phyloP scores from a whole-genome alignment of 2,888 invertebrate genomes.

The Scaptomyza tumidula region DNA sequence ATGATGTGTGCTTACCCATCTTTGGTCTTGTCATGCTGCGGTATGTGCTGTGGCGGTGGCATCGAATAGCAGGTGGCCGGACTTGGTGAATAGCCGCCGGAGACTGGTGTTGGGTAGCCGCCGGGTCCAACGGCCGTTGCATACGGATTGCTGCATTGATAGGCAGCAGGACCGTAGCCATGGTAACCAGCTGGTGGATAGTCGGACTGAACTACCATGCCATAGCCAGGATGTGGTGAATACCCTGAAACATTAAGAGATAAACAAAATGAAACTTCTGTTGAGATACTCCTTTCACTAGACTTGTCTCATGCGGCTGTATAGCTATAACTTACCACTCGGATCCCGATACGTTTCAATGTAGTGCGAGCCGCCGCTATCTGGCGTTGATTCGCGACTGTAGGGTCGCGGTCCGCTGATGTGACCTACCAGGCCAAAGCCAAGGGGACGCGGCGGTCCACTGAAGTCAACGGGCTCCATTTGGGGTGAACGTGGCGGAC shows the following conservation, averaged over 20 bases:
- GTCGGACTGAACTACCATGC: conserved; percentile 91
- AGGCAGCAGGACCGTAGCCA: conserved; percentile 88
- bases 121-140: conserved; percentile 85
- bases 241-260: conserved; percentile 87
- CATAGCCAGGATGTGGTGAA: conserved; percentile 94
- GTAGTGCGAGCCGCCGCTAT: conserved; percentile 95
- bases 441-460: conserved; percentile 88
- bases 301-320: too few relatives aligned
- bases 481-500: conserved; percentile 87
- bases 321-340: conserved; percentile 87
- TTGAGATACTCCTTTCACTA: too few relatives aligned
- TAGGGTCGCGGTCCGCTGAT: conserved; percentile 89
- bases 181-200: conserved; percentile 91
- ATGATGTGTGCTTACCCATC: conserved; percentile 83
- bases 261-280: too few relatives aligned
- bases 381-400: conserved; percentile 94
- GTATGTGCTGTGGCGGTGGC: conserved; percentile 92
- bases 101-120: conserved; percentile 89
- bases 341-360: conserved; percentile 94
- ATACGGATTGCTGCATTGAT: conserved; percentile 85
- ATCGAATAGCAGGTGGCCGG: conserved; percentile 92
- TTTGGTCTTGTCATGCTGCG: conserved; percentile 90
- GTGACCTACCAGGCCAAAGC: conserved; percentile 86
- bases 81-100: conserved; percentile 89
- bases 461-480: conserved; percentile 90